Percentiles rank a stretch among this genome's conserved stretches.
phyloP scores from a whole-genome alignment of 2,797 vertebrate species.

The Florisuga fusca region DNA sequence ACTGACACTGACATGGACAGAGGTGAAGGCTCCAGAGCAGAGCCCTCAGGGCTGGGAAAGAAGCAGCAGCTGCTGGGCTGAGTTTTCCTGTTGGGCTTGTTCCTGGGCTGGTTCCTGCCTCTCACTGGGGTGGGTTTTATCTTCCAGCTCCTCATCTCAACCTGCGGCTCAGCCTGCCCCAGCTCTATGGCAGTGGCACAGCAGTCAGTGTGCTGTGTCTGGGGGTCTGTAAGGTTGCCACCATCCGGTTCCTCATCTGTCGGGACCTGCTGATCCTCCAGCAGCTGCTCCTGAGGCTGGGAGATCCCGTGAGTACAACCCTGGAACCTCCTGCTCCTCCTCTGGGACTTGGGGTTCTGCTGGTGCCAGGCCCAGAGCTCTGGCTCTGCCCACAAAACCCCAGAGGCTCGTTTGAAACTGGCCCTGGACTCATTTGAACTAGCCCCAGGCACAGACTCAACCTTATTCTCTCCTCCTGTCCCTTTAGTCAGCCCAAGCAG shows the following conservation, averaged over 20 bases:
- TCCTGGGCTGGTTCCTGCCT: background rate
- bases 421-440: background rate
- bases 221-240: conserved; percentile 84
- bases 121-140: background rate
- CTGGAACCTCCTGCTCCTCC: fast-evolving
- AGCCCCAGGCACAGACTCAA: background rate
- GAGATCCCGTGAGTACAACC: conserved; percentile 84
- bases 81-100: background rate
- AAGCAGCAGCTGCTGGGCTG: background rate
- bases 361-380: background rate
- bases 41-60: background rate
- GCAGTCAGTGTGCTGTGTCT: conserved; percentile 84
- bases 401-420: background rate
- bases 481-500: background rate
- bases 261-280: conserved; percentile 92
- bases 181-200: conserved; percentile 86
- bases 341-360: background rate
- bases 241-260: conserved; percentile 88
- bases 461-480: background rate
- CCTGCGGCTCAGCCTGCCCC: conserved; percentile 85
- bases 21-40: conserved; percentile 29
- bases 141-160: conserved; percentile 83
- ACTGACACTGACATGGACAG: conserved; percentile 83
- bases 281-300: conserved; percentile 87
- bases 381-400: background rate